Evolutionary conservation across 1,140 invertebrate genomes (phyloP).

Genomic region (Calycopis cecrops): DNA sequence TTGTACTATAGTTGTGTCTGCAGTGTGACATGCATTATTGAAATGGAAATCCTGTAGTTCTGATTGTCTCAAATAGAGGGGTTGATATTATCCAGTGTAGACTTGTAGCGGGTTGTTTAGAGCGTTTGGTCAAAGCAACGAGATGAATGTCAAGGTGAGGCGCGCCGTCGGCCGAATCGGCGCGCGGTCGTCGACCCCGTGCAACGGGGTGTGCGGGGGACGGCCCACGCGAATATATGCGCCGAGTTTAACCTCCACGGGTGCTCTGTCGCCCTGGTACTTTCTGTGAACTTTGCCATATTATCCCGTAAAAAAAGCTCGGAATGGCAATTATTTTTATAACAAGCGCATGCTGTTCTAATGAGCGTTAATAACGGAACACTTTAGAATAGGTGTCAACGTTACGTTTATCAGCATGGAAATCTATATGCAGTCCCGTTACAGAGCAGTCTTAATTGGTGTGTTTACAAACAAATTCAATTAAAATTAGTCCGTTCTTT

Average conservation of each 20-base stretch:
- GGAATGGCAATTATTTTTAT: too few relatives aligned
- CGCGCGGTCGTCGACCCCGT: slow-evolving; percentile 56
- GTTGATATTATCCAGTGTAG: slow-evolving; percentile 10
- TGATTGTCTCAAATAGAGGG: too few relatives aligned
- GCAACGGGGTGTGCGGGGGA: slow-evolving; percentile 39
- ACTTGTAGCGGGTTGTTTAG: slow-evolving; percentile 49
- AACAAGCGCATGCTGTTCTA: too few relatives aligned
- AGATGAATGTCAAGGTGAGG: slow-evolving; percentile 75
- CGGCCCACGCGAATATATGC: slow-evolving; percentile 71
- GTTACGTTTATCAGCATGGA: not conserved
- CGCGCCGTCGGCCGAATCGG: slow-evolving; percentile 69
- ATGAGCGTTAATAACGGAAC: slow-evolving; percentile 7
- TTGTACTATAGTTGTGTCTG: too few relatives aligned
- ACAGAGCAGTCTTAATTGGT: not conserved
- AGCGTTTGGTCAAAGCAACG: slow-evolving; percentile 63
- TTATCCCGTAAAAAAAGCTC: not conserved
- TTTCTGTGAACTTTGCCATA: slow-evolving; percentile 39
- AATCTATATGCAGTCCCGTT: not conserved
- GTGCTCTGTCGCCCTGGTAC: slow-evolving; percentile 58
- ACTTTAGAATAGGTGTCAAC: not conserved
- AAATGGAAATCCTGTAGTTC: too few relatives aligned
- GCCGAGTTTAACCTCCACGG: slow-evolving; percentile 58
- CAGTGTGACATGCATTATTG: too few relatives aligned
- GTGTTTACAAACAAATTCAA: too few relatives aligned
- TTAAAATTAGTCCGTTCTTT: too few relatives aligned